Conservation (phyloP, 1,140 invertebrate species). For the Nebria ingens region DNA sequence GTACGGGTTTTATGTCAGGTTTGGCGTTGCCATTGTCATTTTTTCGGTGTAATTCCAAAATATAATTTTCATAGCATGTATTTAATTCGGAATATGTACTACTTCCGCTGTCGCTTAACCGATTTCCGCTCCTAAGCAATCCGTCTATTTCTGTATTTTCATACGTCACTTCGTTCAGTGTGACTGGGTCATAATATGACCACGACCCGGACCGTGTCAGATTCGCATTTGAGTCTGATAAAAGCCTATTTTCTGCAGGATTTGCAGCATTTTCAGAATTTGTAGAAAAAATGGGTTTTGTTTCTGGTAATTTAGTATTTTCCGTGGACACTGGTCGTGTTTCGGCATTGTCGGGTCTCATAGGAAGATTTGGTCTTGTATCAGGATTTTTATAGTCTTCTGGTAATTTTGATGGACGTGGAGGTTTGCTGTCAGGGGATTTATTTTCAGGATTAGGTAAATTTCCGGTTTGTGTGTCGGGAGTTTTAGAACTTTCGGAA, state of each 20-base stretch:
- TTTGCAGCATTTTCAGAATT: too few relatives aligned
- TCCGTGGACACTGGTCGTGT: too few relatives aligned
- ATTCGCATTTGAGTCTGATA: constrained; percentile 16
- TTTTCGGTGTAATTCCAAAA: constrained; percentile 10
- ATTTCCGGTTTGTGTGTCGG: constrained; percentile 18
- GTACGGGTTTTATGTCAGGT: constrained; percentile 7
- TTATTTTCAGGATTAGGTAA: too few relatives aligned
- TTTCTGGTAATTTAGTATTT: too few relatives aligned
- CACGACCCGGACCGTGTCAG: constrained; percentile 42
- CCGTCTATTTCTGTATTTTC: constrained; percentile 20
- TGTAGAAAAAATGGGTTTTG: too few relatives aligned
- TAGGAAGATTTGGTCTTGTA: too few relatives aligned
- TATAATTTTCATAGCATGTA: constrained; percentile 24
- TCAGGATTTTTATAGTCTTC: too few relatives aligned
- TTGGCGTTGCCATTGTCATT: constrained; percentile 10
- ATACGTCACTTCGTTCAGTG: constrained; percentile 28
- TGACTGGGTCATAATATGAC: constrained; percentile 42
- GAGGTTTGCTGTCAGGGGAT: too few relatives aligned
- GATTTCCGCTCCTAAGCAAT: constrained; percentile 23
- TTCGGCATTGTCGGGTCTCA: too few relatives aligned
- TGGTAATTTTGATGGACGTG: too few relatives aligned
- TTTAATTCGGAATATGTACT: constrained; percentile 13
- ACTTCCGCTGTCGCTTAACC: constrained; percentile 23
- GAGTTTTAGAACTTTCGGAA: constrained; percentile 35
- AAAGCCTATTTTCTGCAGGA: too few relatives aligned